phyloP scores from a whole-genome alignment of 2,113 vertebrate species.

The Rhombomys opimus region DNA sequence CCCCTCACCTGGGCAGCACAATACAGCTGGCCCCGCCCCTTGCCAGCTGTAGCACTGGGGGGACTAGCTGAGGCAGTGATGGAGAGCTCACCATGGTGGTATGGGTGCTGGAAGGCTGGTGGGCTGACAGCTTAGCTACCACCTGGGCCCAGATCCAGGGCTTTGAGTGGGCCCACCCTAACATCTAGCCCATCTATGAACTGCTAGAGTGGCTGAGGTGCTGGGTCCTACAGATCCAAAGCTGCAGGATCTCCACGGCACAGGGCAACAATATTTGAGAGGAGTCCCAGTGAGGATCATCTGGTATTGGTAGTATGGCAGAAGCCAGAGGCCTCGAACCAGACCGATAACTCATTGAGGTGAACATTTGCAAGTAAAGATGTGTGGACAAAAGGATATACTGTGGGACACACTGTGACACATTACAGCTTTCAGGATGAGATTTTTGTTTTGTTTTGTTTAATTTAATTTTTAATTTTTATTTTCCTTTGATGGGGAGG shows the following conservation, averaged over 20 bases:
- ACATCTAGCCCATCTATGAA: neutral
- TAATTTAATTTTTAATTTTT: neutral
- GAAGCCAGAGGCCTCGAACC: neutral
- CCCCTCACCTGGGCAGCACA: too few relatives aligned
- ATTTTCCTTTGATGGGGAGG: neutral
- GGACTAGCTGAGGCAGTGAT: too few relatives aligned
- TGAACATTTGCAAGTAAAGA: neutral
- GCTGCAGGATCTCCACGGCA: neutral
- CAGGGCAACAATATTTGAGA: neutral
- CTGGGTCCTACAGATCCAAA: neutral
- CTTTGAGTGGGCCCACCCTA: too few relatives aligned
- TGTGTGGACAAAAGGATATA: neutral
- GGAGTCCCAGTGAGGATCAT: neutral
- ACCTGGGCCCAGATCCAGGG: too few relatives aligned
- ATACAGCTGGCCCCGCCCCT: too few relatives aligned
- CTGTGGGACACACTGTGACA: neutral
- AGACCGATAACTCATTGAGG: neutral
- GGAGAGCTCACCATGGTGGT: too few relatives aligned
- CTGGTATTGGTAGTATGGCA: neutral
- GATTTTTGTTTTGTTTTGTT: neutral
- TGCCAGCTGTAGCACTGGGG: too few relatives aligned
- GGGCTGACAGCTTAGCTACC: too few relatives aligned
- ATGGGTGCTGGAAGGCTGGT: too few relatives aligned
- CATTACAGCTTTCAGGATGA: neutral
- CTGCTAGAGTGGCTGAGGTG: neutral